Conservation (phyloP, 2,797 vertebrate species). For the Urosaurus nigricauda region DNA sequence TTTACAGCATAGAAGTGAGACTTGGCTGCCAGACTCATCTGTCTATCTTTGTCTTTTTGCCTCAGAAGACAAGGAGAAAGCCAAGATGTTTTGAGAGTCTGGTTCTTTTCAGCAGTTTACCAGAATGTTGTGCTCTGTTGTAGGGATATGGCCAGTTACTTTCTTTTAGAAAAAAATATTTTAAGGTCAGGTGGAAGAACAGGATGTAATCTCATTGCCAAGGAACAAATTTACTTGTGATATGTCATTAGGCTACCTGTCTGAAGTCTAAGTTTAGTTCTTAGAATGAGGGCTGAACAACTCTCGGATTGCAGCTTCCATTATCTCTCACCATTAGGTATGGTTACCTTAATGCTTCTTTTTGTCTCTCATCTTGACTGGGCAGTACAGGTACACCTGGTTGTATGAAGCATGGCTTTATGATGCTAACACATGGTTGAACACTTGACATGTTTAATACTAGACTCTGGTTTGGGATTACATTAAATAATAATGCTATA, state of each 20-base stretch:
- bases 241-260: background rate
- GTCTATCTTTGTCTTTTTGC: background rate
- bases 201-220: background rate
- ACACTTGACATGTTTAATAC: background rate
- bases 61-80: background rate
- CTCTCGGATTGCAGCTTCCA: too few species aligned
- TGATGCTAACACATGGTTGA: background rate
- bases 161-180: background rate
- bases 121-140: background rate
- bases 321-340: too few species aligned
- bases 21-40: background rate
- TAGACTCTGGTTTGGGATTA: background rate
- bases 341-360: background rate
- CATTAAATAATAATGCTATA: background rate
- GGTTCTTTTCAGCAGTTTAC: background rate
- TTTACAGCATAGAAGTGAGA: background rate
- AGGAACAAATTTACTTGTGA: background rate
- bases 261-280: background rate
- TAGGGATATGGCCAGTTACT: background rate
- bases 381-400: too few species aligned
- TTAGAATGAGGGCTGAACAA: background rate
- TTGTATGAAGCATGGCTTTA: too few species aligned
- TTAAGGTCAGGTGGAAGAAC: background rate
- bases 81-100: background rate
- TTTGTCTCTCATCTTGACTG: background rate